phyloP scores from a whole-genome alignment of 2,888 invertebrate species.

The Phyllotreta striolata region DNA sequence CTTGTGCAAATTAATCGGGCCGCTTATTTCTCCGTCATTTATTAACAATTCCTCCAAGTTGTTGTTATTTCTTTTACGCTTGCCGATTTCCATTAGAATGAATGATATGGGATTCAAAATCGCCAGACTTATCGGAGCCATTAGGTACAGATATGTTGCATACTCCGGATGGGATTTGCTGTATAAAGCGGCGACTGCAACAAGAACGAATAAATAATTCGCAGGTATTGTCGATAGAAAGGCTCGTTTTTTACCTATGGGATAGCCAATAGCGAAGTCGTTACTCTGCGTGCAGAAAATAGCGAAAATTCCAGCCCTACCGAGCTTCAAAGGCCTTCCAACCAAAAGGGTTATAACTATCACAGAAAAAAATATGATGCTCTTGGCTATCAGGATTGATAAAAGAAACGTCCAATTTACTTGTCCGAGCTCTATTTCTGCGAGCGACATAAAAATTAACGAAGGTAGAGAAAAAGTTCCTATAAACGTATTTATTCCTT shows the following conservation, averaged over 20 bases:
- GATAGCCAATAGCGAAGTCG: conserved; percentile 96
- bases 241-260: conserved; percentile 76
- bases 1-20: conserved; percentile 48
- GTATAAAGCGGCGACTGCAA: conserved; percentile 85
- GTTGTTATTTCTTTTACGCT: conserved; percentile 58
- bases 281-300: conserved; percentile 97
- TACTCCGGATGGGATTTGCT: conserved; percentile 87
- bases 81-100: conserved; percentile 81
- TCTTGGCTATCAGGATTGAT: conserved; percentile 85
- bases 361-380: conserved; percentile 83
- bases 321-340: conserved; percentile 81
- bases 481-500: conserved; percentile 91
- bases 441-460: conserved; percentile 88
- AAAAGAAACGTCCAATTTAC: conserved; percentile 94
- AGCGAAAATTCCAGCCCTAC: conserved; percentile 88
- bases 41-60: conserved; percentile 45
- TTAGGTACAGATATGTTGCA: conserved; percentile 87
- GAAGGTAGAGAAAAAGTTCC: conserved; percentile 93
- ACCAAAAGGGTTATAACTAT: conserved; percentile 79
- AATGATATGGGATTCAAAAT: conserved; percentile 93
- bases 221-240: too few species aligned
- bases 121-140: conserved; percentile 93
- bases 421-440: conserved; percentile 79
- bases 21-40: conserved; percentile 47
- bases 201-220: conserved; percentile 12